These are phyloP conservation scores for Botia almorhae DNA, from an alignment of 2,797 vertebrate species.

Conservation along the genomic window DNA sequence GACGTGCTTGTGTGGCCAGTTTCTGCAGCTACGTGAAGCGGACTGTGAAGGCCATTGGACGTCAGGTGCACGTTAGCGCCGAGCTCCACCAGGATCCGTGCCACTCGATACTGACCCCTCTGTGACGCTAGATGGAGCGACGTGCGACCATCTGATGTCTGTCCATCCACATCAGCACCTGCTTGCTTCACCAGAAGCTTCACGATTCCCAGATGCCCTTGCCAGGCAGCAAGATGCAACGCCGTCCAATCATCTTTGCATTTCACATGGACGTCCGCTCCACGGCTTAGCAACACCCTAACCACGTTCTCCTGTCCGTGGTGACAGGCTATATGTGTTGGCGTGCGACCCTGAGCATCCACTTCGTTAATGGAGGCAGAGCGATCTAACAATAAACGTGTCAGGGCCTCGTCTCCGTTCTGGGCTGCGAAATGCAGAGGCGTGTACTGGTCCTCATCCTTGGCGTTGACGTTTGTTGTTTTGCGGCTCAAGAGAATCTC, in stretches of 20 bases:
- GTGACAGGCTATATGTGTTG: slow-evolving; percentile 93
- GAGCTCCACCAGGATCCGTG: slow-evolving; percentile 92
- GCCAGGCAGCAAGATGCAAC: slow-evolving; percentile 92
- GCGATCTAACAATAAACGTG: slow-evolving; percentile 88
- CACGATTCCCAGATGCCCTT: slow-evolving; percentile 91
- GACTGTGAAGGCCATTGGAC: slow-evolving; percentile 74
- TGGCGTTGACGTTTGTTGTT: slow-evolving; percentile 89
- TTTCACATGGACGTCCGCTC: slow-evolving; percentile 80
- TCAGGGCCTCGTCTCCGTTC: slow-evolving; percentile 90
- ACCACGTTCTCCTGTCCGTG: slow-evolving; percentile 93
- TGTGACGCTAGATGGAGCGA: slow-evolving; percentile 93
- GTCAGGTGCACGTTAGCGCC: slow-evolving; percentile 76
- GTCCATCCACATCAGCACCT: slow-evolving; percentile 81
- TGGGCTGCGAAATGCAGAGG: slow-evolving; percentile 95
- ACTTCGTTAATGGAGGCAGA: slow-evolving; percentile 84
- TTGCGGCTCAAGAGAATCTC: slow-evolving; percentile 88
- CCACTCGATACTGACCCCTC: slow-evolving; percentile 93
- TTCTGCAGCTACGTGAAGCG: slow-evolving; percentile 90
- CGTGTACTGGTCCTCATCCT: slow-evolving; percentile 96
- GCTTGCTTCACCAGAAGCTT: slow-evolving; percentile 93
- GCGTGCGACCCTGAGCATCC: slow-evolving; percentile 92
- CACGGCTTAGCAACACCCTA: slow-evolving; percentile 88
- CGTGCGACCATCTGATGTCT: slow-evolving; percentile 88
- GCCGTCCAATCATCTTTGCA: slow-evolving; percentile 93
- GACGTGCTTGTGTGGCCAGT: slow-evolving; percentile 96